These are phyloP conservation scores for Euplexia lucipara DNA, from an alignment of 2,888 invertebrate species.

Conservation along the genomic window DNA sequence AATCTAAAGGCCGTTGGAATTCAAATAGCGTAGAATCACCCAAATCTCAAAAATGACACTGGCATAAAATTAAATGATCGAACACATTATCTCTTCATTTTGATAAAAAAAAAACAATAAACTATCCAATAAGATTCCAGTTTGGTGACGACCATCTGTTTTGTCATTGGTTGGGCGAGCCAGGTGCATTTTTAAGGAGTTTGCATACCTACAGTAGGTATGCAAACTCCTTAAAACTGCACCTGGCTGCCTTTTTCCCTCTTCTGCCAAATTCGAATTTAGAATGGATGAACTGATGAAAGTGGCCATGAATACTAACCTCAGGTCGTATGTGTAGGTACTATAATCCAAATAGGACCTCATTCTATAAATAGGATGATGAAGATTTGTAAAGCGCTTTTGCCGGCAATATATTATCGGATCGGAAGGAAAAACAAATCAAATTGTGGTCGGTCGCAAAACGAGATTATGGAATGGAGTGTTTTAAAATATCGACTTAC, in stretches of 20 bases:
- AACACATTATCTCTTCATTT: constrained; percentile 22
- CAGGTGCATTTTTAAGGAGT: constrained; percentile 38
- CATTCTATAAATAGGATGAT: not conserved
- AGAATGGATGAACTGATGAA: not conserved
- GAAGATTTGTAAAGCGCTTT: not conserved
- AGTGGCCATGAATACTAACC: too few relatives aligned
- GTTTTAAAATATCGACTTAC: constrained; percentile 25
- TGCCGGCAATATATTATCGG: not conserved
- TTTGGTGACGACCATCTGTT: constrained; percentile 40
- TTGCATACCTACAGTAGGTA: not conserved
- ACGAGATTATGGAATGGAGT: not conserved
- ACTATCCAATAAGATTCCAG: constrained; percentile 33
- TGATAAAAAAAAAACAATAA: constrained; percentile 20
- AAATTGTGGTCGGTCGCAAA: not conserved
- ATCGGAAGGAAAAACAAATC: constrained; percentile 13
- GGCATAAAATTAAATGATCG: constrained; percentile 28
- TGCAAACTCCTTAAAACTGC: too few relatives aligned
- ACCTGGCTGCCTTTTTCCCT: too few relatives aligned
- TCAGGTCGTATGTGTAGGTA: too few relatives aligned
- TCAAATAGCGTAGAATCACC: too few relatives aligned
- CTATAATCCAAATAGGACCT: too few relatives aligned
- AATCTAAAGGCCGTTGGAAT: too few relatives aligned
- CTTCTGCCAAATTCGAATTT: too few relatives aligned
- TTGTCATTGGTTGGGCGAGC: constrained; percentile 27
- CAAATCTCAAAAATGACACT: constrained; percentile 19